These are phyloP conservation scores for Hippoglossus hippoglossus DNA, from an alignment of 2,797 vertebrate species.

Conservation along the genomic window DNA sequence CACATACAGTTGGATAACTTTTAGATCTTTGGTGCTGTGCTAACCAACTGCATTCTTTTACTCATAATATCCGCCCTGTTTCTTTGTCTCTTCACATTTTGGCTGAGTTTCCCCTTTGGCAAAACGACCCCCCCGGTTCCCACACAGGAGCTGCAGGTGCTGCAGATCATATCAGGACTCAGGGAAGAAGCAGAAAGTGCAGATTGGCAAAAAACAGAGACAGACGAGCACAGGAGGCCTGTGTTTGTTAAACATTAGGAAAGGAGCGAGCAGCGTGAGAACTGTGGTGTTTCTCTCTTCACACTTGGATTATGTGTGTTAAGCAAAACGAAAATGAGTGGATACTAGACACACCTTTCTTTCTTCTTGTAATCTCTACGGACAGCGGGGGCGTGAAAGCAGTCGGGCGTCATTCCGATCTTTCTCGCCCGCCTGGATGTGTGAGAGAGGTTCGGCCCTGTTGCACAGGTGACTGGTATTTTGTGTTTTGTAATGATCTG, in stretches of 20 bases:
- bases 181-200: conserved; percentile 10
- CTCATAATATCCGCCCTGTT: too few species aligned
- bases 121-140: neutral
- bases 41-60: too few species aligned
- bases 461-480: too few species aligned
- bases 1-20: too few species aligned
- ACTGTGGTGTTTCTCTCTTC: neutral
- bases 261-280: conserved; percentile 18
- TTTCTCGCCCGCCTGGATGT: neutral
- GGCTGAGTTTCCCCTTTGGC: neutral
- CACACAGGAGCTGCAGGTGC: conserved; percentile 26
- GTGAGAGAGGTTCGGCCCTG: neutral
- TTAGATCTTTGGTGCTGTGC: too few species aligned
- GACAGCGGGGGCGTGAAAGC: neutral
- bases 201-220: neutral
- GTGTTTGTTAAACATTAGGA: neutral
- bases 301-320: neutral
- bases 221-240: neutral
- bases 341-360: neutral
- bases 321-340: neutral
- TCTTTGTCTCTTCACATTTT: too few species aligned
- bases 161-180: neutral
- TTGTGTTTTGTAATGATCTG: too few species aligned
- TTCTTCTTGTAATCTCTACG: conserved; percentile 4
- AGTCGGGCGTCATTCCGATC: neutral